A percentile compares a stretch with the other conserved stretches of the same genome.
Evolutionary conservation across 2,797 vertebrate species (phyloP).

Genomic region (Lagodon rhomboides): DNA sequence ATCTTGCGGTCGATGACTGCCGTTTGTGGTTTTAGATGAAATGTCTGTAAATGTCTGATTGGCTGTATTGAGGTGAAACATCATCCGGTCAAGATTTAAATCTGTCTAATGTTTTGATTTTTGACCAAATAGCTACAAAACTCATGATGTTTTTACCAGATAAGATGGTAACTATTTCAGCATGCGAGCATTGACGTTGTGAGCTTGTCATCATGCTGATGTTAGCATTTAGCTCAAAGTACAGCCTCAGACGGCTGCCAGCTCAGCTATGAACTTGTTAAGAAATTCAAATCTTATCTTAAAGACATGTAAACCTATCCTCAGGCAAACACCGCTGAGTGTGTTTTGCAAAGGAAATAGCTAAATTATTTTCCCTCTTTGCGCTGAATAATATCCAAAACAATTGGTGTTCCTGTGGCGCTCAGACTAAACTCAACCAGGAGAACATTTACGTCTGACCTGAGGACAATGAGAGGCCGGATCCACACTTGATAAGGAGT

Average conservation of each 20-base stretch:
- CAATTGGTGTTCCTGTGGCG: constrained; percentile 45
- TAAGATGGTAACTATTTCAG: background rate
- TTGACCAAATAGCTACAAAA: constrained; percentile 5
- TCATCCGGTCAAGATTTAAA: background rate
- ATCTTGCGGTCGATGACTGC: background rate
- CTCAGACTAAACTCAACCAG: constrained; percentile 45
- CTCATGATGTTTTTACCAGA: background rate
- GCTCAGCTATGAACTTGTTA: constrained; percentile 8
- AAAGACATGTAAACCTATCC: constrained; percentile 23
- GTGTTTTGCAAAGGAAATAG: constrained; percentile 62
- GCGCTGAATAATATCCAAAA: constrained; percentile 51
- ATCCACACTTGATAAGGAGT: constrained; percentile 73
- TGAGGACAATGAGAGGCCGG: constrained; percentile 63
- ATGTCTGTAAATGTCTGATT: too few species aligned
- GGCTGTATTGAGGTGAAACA: background rate
- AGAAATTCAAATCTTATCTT: constrained; percentile 29
- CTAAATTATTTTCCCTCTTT: constrained; percentile 32
- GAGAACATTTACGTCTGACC: constrained; percentile 49
- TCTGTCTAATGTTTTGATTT: constrained; percentile 3
- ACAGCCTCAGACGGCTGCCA: background rate
- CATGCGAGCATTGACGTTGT: background rate
- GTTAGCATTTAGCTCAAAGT: constrained; percentile 2
- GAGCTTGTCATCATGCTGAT: background rate
- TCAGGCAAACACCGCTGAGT: background rate
- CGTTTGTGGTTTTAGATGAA: background rate